Evolutionary conservation across 2,113 vertebrate species (phyloP).

Genomic region (Caretta caretta): DNA sequence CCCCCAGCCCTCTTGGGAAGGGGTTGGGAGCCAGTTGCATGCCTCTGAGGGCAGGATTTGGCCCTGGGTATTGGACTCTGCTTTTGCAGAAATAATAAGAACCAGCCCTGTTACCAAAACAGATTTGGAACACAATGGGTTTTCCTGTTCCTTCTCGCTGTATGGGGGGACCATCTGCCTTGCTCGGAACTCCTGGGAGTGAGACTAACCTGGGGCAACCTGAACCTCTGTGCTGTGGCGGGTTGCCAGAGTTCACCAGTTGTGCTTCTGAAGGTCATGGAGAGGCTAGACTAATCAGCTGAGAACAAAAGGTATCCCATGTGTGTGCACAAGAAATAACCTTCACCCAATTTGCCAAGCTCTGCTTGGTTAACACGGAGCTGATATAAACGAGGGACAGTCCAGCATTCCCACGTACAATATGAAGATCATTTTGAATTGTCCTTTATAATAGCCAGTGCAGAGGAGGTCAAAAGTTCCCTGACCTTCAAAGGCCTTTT

Average conservation of each 20-base stretch:
- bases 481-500: neutral
- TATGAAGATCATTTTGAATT: neutral
- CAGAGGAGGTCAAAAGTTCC: constrained; percentile 30
- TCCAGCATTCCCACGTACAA: fast-evolving
- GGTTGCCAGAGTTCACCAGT: neutral
- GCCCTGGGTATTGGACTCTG: neutral
- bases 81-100: neutral
- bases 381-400: neutral
- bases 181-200: neutral
- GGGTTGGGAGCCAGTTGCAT: neutral
- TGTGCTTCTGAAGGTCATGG: neutral
- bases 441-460: constrained; percentile 21
- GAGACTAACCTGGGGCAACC: too few relatives aligned
- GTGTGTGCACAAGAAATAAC: neutral
- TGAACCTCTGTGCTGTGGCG: too few relatives aligned
- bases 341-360: neutral
- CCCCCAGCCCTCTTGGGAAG: neutral
- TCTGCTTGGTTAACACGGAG: fast-evolving
- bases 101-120: neutral
- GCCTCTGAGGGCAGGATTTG: neutral
- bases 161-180: neutral
- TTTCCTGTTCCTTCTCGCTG: neutral
- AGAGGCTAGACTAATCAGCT: neutral
- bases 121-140: too few relatives aligned
- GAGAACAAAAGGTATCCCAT: neutral